Percentiles rank a stretch among this genome's conserved stretches.
phyloP scores from a whole-genome alignment of 1,140 invertebrate species.

The Tetramorium simillimum region DNA sequence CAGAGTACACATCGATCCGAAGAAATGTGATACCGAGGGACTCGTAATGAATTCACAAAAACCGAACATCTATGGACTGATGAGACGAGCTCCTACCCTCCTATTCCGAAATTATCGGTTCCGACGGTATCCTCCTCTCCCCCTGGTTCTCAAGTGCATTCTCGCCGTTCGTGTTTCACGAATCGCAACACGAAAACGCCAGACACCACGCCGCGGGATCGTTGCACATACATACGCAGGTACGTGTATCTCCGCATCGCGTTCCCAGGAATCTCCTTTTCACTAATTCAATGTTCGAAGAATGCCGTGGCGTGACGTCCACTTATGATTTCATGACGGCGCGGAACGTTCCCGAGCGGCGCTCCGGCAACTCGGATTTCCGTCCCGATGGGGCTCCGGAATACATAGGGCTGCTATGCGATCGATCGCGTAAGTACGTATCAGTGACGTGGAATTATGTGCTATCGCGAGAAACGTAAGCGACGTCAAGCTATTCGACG shows the following conservation, averaged over 20 bases:
- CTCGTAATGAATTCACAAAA: constrained; percentile 24
- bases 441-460: constrained; percentile 55
- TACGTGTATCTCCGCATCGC: neutral
- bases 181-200: constrained; percentile 49
- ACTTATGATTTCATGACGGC: constrained; percentile 52
- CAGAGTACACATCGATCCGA: neutral
- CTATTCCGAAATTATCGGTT: constrained; percentile 36
- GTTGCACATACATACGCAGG: neutral
- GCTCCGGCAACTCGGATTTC: constrained; percentile 49
- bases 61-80: constrained; percentile 2
- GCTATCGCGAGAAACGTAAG: constrained; percentile 24
- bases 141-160: constrained; percentile 9
- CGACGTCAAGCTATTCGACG: neutral
- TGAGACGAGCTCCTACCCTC: neutral
- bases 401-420: constrained; percentile 52
- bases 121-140: neutral
- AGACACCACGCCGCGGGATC: constrained; percentile 13
- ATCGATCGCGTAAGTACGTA: constrained; percentile 49
- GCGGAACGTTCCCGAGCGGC: constrained; percentile 8
- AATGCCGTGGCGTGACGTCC: constrained; percentile 65
- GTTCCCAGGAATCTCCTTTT: constrained; percentile 67
- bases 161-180: constrained; percentile 11
- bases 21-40: constrained; percentile 2
- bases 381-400: constrained; percentile 18
- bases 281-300: constrained; percentile 71